Evolutionary conservation across 2,888 invertebrate species (phyloP).

Genomic region (Mythimna pallens): DNA sequence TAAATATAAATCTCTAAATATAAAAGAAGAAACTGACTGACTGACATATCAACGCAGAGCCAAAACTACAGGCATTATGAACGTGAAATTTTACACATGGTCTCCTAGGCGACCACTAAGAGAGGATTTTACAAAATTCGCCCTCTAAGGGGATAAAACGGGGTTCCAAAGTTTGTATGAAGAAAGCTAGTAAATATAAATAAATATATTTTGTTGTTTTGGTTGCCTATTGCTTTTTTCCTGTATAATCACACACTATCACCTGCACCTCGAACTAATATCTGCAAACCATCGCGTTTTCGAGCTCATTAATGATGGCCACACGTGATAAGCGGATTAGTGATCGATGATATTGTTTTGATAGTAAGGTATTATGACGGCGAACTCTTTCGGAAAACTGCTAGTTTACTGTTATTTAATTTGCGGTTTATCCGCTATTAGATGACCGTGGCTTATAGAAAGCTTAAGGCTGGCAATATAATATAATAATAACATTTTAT

Average conservation of each 20-base stretch:
- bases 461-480: not conserved
- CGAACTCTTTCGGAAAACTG: not conserved
- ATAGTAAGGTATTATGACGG: not conserved
- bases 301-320: not conserved
- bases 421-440: not conserved
- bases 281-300: constrained; percentile 13
- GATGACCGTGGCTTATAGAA: not conserved
- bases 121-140: too few species aligned
- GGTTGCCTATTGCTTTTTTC: not conserved
- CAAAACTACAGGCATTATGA: too few species aligned
- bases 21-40: too few species aligned
- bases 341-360: constrained; percentile 8
- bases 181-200: too few species aligned
- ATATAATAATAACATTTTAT: too few species aligned
- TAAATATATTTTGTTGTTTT: too few species aligned
- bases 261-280: constrained; percentile 10
- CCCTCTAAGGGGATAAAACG: too few species aligned
- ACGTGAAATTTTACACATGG: too few species aligned
- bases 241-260: not conserved
- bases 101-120: too few species aligned
- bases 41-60: too few species aligned
- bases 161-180: too few species aligned
- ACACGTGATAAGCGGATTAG: constrained; percentile 34
- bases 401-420: not conserved
- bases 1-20: too few species aligned